Evolutionary conservation across 1,140 invertebrate species (phyloP).

Genomic region (Drosophila punjabiensis): DNA sequence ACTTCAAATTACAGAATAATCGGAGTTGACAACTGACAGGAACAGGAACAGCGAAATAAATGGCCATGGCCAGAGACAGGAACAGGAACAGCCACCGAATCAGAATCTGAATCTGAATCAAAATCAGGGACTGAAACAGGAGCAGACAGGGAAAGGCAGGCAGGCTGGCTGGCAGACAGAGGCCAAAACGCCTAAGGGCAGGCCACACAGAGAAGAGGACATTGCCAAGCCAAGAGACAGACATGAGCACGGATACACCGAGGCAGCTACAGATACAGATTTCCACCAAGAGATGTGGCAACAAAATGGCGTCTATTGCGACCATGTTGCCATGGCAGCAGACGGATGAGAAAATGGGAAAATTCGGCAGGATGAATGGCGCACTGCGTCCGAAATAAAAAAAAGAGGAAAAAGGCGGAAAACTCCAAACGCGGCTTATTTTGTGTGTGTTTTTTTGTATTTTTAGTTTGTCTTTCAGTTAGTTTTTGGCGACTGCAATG

Average conservation of each 20-base stretch:
- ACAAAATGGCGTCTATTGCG: constrained; percentile 53
- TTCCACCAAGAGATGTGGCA: constrained; percentile 49
- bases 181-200: constrained; percentile 35
- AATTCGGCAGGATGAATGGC: constrained; percentile 38
- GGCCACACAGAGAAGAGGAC: constrained; percentile 24
- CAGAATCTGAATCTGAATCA: constrained; percentile 28
- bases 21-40: constrained; percentile 50
- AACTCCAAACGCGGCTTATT: constrained; percentile 33
- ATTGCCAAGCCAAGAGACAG: constrained; percentile 10
- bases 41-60: constrained; percentile 35
- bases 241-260: constrained; percentile 12
- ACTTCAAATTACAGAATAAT: constrained; percentile 46
- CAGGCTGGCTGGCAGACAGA: constrained; percentile 7
- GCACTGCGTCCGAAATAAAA: constrained; percentile 45
- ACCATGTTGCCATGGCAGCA: constrained; percentile 52
- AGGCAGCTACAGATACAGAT: constrained; percentile 35
- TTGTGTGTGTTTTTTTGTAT: constrained; percentile 39
- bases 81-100: constrained; percentile 6
- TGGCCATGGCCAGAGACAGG: constrained; percentile 25
- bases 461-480: constrained; percentile 49
- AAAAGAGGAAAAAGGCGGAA: neutral
- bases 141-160: constrained; percentile 13
- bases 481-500: constrained; percentile 48
- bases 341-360: constrained; percentile 44
- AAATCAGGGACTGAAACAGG: constrained; percentile 23